Evolutionary conservation across 2,113 vertebrate species (phyloP), one percentile per base, ranked within the genome.

Genomic region (Thalassarche chlororhynchos): DNA sequence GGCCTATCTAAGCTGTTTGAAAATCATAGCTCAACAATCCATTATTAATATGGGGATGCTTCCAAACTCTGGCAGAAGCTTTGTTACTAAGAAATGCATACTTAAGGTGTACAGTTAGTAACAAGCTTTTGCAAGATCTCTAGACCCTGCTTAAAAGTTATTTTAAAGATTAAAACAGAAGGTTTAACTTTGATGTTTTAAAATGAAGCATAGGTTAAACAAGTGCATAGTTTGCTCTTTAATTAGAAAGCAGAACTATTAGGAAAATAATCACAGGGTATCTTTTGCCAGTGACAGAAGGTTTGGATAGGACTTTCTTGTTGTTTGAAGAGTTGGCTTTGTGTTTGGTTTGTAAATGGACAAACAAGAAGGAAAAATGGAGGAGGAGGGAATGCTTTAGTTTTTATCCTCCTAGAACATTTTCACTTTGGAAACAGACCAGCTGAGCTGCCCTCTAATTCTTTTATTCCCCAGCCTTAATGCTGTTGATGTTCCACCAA

Each of bases 221-320:
- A 31, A 44, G 29, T 44, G 52, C 55, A 62, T 84, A 64, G 52
- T 94, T 96, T 95, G 60, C 57, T 94, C 76, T 97, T 97, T 97
- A 97, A 97, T 98, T 96, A 95, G 96, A 92, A 96, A 97, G 92
- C 60, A 55, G 86, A 68, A 84, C 89, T 94, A 52, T 85, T 92
- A 90, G 65, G 84, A 90, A 91, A 71, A 51, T 85, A 94, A 92
- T 96, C 90, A 94, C 84, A 97, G 89, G 92, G 81, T 84, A 40
- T 76, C 65, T 93, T 97, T 97, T 97, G 95, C 95, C 89, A 87
- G 42, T 61, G 47, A 23, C 44, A 84, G 77, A 79, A 77, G 83
- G 49, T 93, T 96, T 61, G 75, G 57, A 84, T 92, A 93, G 76
- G 81, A 91, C 55, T 86, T 69, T 46, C 4, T 17, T 94, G 65